Base-by-base conservation (phyloP, 2,797 vertebrate genomes). In the Sus cebifrons region DNA sequence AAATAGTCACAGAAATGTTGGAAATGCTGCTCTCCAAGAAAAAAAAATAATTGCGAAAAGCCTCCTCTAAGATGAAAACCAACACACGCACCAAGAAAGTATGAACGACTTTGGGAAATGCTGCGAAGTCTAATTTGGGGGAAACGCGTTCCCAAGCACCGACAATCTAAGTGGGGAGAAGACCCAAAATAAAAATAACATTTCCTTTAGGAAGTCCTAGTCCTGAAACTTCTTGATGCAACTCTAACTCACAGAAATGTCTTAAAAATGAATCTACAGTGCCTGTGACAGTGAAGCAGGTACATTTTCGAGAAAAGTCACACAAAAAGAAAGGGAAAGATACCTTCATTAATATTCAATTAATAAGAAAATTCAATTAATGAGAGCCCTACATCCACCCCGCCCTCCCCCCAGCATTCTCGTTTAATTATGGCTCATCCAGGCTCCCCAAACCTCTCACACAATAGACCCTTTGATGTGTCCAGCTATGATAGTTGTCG, bases 221-320 rank as follows among this genome's bases (percentile, higher is more conserved):
- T 54, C 27, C 83, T 95, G 29, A 96, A 95, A 64, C 36, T 20
- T 84, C 81, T 44, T 96, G 6, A 90, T 74, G 70, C 77, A 56
- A 95, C 29, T 67, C 6, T 79, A 89, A 81, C 23, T 94, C 36
- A 78, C 29, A 73, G 6, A 91, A 93, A 93, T 77, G 74, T 88
- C 81, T 91, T 18, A 13, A 96, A 96, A 92, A 82, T 4, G 36
- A 75, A 29, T 44, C 44, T 81, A 25, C 16, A 74, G 29, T 64
- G 29, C 52, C 29, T 27, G 2, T 68, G 95, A 77, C 9, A 70
- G 60, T 86, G 65, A 79, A 92, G 77, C 40, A 40, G 15, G 8
- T 25, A 73, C 16, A 89, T 83, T 87, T 95, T 58, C 25, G 89
- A 94, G 74, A 86, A 94, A 95, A 77, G 75, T 83, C 32, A 89